phyloP scores from a whole-genome alignment of 2,888 invertebrate genomes.

The Drosophila dives region DNA sequence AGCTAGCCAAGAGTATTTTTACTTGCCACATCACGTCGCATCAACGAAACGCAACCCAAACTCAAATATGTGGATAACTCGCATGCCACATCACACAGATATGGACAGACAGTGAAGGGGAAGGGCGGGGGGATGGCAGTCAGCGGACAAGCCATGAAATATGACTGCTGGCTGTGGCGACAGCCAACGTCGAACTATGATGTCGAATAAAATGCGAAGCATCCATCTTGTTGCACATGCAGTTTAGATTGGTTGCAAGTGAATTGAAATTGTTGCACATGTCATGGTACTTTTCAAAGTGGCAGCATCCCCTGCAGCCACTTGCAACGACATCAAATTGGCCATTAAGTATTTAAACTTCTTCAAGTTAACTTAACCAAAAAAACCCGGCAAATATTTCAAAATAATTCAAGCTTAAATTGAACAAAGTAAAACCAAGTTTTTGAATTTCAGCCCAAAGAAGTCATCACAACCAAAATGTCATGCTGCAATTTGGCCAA shows the following conservation, averaged over 20 bases:
- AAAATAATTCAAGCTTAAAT: not conserved
- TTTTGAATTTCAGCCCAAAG: not conserved
- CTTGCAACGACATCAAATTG: not conserved
- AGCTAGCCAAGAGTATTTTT: conserved; percentile 51
- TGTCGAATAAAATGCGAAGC: conserved; percentile 41
- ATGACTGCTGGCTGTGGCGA: conserved; percentile 58
- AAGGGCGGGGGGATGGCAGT: not conserved
- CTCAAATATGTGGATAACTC: conserved; percentile 51
- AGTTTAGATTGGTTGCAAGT: conserved; percentile 8
- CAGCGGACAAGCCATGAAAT: conserved; percentile 67
- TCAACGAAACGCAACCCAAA: conserved; percentile 52
- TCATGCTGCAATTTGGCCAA: not conserved
- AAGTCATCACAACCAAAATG: not conserved
- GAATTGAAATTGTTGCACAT: conserved; percentile 47
- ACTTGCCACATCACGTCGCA: conserved; percentile 70
- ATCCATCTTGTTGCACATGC: conserved; percentile 14
- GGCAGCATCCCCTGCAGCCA: not conserved
- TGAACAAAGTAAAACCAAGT: not conserved
- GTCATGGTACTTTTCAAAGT: conserved; percentile 16
- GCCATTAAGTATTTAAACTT: not conserved
- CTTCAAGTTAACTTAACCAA: not conserved
- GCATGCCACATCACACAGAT: conserved; percentile 17
- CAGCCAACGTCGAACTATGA: conserved; percentile 45
- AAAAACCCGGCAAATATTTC: not conserved
- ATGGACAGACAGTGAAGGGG: too few relatives aligned